Conservation (phyloP, 2,888 invertebrate genomes). For the Diogma glabrata region DNA sequence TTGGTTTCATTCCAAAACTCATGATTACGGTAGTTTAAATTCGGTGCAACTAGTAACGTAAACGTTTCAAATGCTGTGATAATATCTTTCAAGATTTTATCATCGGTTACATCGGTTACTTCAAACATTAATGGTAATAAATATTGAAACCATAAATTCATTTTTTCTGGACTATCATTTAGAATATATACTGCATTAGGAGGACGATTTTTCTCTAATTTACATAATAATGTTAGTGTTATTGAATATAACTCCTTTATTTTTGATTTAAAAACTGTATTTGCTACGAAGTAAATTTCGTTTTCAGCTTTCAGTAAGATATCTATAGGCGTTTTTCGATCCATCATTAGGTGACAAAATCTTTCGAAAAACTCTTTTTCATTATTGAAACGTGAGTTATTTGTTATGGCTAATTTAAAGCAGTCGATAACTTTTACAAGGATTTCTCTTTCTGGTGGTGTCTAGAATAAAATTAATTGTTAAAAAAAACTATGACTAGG, state of each 20-base stretch:
- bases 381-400: background rate
- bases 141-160: background rate
- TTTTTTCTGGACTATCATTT: background rate
- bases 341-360: background rate
- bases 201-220: background rate
- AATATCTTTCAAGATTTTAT: background rate
- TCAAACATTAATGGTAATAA: background rate
- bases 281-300: background rate
- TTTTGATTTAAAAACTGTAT: background rate
- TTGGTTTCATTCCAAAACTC: conserved; percentile 24
- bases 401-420: background rate
- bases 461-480: too few species aligned
- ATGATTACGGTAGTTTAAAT: background rate
- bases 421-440: background rate
- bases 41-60: conserved; percentile 38
- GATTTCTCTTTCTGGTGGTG: background rate
- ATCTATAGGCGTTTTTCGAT: conserved; percentile 2
- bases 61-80: background rate
- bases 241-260: background rate
- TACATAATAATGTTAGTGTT: background rate
- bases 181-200: background rate
- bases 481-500: too few species aligned
- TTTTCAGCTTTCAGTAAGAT: background rate
- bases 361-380: conserved; percentile 4
- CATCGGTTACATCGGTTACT: background rate